Percentiles rank a stretch among this genome's conserved stretches.
These are phyloP conservation scores for Etheostoma perlongum DNA, from an alignment of 2,797 vertebrate genomes.

Conservation along the genomic window DNA sequence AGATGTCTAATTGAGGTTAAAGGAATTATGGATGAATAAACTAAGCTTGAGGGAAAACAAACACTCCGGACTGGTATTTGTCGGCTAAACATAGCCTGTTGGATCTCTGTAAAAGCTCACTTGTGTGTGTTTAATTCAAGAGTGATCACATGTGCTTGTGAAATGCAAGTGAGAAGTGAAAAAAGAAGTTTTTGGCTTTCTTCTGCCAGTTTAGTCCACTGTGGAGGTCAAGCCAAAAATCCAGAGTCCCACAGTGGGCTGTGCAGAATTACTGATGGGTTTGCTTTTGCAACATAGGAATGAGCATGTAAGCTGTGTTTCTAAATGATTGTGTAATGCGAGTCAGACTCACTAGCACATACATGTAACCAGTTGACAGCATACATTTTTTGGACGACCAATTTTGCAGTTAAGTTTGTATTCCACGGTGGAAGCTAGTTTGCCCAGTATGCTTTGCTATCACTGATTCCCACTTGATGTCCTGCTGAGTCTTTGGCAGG, in stretches of 20 bases:
- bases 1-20: slow-evolving; percentile 83
- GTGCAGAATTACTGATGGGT: slow-evolving; percentile 33
- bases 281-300: slow-evolving; percentile 44
- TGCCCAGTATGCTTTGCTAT: neutral
- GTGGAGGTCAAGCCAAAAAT: slow-evolving; percentile 64
- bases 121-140: slow-evolving; percentile 72
- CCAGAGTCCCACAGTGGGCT: slow-evolving; percentile 1
- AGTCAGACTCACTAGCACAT: slow-evolving; percentile 28
- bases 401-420: no score
- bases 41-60: slow-evolving; percentile 65
- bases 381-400: neutral
- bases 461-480: neutral
- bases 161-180: slow-evolving; percentile 48
- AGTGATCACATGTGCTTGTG: slow-evolving; percentile 44
- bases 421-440: neutral
- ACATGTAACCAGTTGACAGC: neutral
- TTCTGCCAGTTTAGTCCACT: slow-evolving; percentile 39
- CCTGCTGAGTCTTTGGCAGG: neutral
- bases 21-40: slow-evolving; percentile 81
- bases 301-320: slow-evolving; percentile 31
- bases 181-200: slow-evolving; percentile 34
- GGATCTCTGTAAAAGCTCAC: slow-evolving; percentile 49
- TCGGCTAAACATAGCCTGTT: slow-evolving; percentile 54
- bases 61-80: slow-evolving; percentile 62
- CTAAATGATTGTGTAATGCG: slow-evolving; percentile 39